Percentiles rank a stretch among this genome's conserved stretches.
Conservation (phyloP, 2,113 vertebrate genomes). For the Pica pica region DNA sequence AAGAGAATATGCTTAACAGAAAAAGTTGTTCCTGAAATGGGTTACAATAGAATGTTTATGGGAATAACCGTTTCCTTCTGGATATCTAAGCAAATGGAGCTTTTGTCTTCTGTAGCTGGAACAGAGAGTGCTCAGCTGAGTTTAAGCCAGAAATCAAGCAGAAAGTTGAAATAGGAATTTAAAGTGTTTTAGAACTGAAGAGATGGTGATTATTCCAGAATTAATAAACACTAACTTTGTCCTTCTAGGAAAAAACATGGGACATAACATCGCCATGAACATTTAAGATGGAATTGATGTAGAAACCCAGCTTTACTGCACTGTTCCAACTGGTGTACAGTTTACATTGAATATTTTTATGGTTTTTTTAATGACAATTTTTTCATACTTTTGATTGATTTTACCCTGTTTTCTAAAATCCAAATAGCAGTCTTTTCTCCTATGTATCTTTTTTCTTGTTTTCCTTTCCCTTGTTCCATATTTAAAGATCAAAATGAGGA, state of each 20-base stretch:
- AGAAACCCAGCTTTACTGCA: neutral
- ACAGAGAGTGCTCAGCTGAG: neutral
- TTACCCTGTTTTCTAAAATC: neutral
- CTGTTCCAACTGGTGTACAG: accelerated
- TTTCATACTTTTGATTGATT: neutral
- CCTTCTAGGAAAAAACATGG: neutral
- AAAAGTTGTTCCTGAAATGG: neutral
- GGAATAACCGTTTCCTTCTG: neutral
- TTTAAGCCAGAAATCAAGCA: neutral
- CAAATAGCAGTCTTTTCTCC: neutral
- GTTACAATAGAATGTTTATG: neutral
- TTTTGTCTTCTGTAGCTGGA: neutral
- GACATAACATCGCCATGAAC: accelerated
- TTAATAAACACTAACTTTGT: neutral
- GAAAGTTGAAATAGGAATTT: neutral
- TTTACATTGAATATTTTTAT: neutral
- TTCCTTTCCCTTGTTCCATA: neutral
- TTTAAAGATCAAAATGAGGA: neutral
- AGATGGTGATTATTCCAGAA: neutral
- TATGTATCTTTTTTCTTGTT: neutral
- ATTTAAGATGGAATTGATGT: neutral
- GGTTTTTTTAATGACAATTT: accelerated
- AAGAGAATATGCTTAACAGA: neutral
- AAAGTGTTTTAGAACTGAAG: neutral
- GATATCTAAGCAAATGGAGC: neutral